These are phyloP conservation scores for Troides helena DNA, from an alignment of 2,888 invertebrate species.

Conservation along the genomic window DNA sequence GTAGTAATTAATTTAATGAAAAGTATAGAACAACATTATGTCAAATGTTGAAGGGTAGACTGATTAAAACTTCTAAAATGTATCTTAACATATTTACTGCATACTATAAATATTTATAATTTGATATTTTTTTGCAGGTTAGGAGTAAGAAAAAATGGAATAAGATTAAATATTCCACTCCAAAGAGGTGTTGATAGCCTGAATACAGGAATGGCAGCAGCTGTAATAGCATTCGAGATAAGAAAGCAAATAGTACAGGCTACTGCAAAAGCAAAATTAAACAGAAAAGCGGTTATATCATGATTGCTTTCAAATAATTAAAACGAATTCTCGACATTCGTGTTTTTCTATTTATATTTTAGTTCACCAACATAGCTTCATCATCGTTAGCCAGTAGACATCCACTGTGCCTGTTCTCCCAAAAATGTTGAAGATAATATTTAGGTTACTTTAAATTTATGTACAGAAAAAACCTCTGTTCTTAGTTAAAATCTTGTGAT, in stretches of 20 bases:
- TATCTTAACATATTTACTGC: no score
- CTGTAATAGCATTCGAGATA: conserved; percentile 92
- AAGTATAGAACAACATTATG: no score
- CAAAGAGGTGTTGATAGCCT: conserved; percentile 89
- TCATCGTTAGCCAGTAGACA: no score
- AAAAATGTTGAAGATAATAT: no score
- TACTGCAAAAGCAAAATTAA: conserved; percentile 51
- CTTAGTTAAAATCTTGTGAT: no score
- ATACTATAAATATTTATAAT: not conserved
- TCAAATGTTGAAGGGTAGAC: no score
- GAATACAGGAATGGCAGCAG: conserved; percentile 90
- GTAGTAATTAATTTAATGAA: no score
- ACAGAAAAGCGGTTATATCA: conserved; percentile 38
- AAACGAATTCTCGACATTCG: not conserved
- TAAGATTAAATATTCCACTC: conserved; percentile 89
- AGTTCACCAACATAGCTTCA: no score
- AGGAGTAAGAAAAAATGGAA: conserved; percentile 78
- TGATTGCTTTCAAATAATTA: not conserved
- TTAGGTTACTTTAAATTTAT: no score
- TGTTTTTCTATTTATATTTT: not conserved
- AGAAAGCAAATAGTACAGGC: conserved; percentile 81
- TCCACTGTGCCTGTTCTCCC: no score
- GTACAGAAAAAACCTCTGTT: no score
- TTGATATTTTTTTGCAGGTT: conserved; percentile 60
- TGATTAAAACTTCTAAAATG: no score